Evolutionary conservation across 2,113 vertebrate genomes (phyloP).

Genomic region (Pitta sordida): DNA sequence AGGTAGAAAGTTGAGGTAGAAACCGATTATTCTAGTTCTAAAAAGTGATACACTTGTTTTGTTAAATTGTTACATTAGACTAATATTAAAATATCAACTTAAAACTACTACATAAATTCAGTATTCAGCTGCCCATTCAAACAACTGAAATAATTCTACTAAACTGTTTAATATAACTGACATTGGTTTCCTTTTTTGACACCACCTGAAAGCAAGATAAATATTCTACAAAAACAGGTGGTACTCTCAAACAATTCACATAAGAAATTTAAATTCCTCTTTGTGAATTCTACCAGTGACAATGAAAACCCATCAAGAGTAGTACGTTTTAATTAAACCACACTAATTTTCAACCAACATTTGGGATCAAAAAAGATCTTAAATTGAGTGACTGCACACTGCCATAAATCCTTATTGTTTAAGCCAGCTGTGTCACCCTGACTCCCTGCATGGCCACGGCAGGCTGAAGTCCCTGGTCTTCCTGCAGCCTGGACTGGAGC

Average conservation of each 20-base stretch:
- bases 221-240: not conserved
- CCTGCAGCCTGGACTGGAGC: not conserved
- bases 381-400: not conserved
- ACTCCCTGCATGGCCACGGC: rapidly evolving
- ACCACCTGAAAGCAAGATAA: not conserved
- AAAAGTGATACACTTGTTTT: not conserved
- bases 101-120: not conserved
- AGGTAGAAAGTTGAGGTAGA: not conserved
- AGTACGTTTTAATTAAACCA: not conserved
- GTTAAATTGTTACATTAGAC: not conserved
- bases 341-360: not conserved
- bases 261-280: not conserved
- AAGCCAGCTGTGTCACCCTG: rapidly evolving
- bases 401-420: not conserved
- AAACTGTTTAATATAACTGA: not conserved
- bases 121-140: not conserved
- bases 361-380: not conserved
- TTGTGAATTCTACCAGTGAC: not conserved
- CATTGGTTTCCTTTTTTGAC: not conserved
- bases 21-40: not conserved
- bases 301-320: not conserved
- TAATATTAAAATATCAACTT: not conserved
- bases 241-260: not conserved
- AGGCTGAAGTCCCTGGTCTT: rapidly evolving
- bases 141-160: not conserved